Percentiles rank a stretch among this genome's conserved stretches.
phyloP scores from a whole-genome alignment of 1,140 invertebrate genomes.

The Drosophila orosa region DNA sequence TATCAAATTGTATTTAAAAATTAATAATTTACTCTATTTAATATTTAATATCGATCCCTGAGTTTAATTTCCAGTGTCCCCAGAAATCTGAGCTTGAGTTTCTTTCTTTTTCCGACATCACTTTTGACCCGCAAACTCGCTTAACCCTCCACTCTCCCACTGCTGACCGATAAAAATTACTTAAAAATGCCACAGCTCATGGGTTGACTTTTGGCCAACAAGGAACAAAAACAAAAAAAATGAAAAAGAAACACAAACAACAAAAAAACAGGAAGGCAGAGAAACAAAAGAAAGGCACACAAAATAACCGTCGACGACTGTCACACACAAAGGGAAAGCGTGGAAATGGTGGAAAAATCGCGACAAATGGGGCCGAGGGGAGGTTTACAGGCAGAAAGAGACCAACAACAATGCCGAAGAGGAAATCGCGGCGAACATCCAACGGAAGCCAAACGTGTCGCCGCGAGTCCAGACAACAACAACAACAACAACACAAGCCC shows the following conservation, averaged over 20 bases:
- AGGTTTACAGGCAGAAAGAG: constrained; percentile 17
- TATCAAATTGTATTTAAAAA: neutral
- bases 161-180: constrained; percentile 81
- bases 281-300: constrained; percentile 31
- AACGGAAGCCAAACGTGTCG: constrained; percentile 80
- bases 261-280: constrained; percentile 19
- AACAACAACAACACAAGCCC: constrained; percentile 34
- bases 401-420: constrained; percentile 41
- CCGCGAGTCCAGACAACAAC: constrained; percentile 56
- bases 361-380: constrained; percentile 9
- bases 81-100: neutral
- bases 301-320: constrained; percentile 51
- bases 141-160: constrained; percentile 8
- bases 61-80: neutral
- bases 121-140: constrained; percentile 7
- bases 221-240: constrained; percentile 52
- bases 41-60: neutral
- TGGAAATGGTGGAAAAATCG: constrained; percentile 12
- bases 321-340: constrained; percentile 52
- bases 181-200: constrained; percentile 84
- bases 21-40: neutral
- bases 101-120: neutral
- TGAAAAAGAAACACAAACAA: constrained; percentile 44
- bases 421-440: constrained; percentile 77
- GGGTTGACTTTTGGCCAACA: constrained; percentile 83